A percentile compares a stretch with the other conserved stretches of the same genome.
phyloP scores from a whole-genome alignment of 2,888 invertebrate genomes.

The Bembecia ichneumoniformis region DNA sequence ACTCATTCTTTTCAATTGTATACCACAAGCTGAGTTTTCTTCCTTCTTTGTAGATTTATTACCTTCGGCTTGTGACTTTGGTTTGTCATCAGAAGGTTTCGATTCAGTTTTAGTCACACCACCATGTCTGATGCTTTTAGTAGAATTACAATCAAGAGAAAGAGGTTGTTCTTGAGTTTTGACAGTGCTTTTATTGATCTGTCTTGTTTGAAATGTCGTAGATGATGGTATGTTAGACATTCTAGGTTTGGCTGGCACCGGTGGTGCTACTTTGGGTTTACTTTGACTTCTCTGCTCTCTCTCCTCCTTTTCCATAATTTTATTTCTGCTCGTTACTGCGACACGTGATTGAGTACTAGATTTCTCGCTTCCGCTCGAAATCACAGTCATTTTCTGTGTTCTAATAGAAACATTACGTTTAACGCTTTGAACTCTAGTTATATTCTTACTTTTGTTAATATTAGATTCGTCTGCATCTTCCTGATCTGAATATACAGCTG shows the following conservation, averaged over 20 bases:
- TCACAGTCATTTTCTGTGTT: constrained; percentile 32
- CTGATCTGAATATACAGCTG: constrained; percentile 86
- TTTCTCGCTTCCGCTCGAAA: constrained; percentile 32
- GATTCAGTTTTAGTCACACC: constrained; percentile 17
- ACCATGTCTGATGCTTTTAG: constrained; percentile 25
- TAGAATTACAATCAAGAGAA: constrained; percentile 37
- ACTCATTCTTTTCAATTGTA: constrained; percentile 58
- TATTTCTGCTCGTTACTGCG: constrained; percentile 27
- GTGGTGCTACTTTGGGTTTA: constrained; percentile 73
- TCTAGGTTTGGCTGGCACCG: constrained; percentile 76
- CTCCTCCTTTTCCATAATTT: constrained; percentile 20
- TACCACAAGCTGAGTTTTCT: constrained; percentile 30
- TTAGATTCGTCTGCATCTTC: constrained; percentile 61
- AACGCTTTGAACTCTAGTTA: constrained; percentile 39
- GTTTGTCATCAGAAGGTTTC: constrained; percentile 20
- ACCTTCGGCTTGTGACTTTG: constrained; percentile 1
- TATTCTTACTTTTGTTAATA: constrained; percentile 24
- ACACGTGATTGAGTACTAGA: constrained; percentile 25
- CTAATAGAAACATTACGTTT: constrained; percentile 38
- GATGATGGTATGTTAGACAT: constrained; percentile 34
- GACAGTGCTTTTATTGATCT: constrained; percentile 16
- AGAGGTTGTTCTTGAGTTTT: constrained; percentile 37
- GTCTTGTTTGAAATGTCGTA: constrained; percentile 23
- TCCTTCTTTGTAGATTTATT: constrained; percentile 4
- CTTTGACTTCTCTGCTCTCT: constrained; percentile 11